Evolutionary conservation across 1,140 invertebrate genomes (phyloP).

Genomic region (Papilio polyxenes): DNA sequence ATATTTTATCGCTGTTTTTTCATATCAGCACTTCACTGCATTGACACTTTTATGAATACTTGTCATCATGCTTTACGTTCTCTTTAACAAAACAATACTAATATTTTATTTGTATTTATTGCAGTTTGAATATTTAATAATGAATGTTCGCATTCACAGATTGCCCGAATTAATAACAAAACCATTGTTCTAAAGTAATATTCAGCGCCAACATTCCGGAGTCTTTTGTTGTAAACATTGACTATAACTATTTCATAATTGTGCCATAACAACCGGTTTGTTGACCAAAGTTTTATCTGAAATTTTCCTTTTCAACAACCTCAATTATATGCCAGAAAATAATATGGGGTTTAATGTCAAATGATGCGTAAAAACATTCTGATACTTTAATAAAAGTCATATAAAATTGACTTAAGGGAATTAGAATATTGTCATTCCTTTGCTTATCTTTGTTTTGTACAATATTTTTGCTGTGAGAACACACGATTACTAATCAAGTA

Average conservation of each 20-base stretch:
- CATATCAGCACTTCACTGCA: too few species aligned
- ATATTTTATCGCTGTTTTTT: too few species aligned
- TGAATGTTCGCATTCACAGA: neutral
- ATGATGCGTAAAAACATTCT: too few species aligned
- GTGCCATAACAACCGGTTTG: neutral
- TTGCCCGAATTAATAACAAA: neutral
- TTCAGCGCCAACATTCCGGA: neutral
- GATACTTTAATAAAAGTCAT: too few species aligned
- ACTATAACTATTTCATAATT: neutral
- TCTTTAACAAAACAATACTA: neutral
- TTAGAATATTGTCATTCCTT: too few species aligned
- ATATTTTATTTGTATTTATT: neutral
- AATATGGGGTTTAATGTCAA: neutral
- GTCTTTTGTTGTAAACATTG: neutral
- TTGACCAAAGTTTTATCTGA: neutral
- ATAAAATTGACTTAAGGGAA: too few species aligned
- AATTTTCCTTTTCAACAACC: too few species aligned
- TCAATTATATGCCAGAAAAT: too few species aligned
- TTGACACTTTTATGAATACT: too few species aligned
- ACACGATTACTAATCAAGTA: too few species aligned
- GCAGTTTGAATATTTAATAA: neutral
- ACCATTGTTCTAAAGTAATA: slow-evolving; percentile 3
- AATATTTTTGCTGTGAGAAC: too few species aligned
- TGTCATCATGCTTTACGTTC: neutral
- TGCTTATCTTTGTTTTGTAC: too few species aligned